Conservation (phyloP, 1,140 invertebrate species). For the Listronotus bonariensis region DNA sequence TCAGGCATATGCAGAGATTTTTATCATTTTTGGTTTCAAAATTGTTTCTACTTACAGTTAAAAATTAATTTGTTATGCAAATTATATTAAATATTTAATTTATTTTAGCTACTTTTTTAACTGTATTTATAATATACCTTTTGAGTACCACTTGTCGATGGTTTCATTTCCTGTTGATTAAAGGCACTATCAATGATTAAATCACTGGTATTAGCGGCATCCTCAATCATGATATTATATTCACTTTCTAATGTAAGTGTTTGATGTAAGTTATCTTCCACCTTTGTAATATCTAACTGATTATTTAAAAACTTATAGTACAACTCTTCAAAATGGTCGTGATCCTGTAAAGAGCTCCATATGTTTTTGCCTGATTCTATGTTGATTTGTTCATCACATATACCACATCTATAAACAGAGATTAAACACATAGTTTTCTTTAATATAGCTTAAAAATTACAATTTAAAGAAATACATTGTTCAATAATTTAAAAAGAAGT, state of each 20-base stretch:
- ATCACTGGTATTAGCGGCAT: neutral
- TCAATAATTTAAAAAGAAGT: neutral
- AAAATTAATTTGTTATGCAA: too few species aligned
- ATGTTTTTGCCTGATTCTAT: constrained; percentile 30
- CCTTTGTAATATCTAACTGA: constrained; percentile 11
- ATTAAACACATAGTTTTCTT: neutral
- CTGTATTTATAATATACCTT: neutral
- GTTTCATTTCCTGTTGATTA: constrained; percentile 22
- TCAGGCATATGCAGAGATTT: too few species aligned
- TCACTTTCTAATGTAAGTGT: constrained; percentile 9
- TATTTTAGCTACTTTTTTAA: too few species aligned
- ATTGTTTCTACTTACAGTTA: too few species aligned
- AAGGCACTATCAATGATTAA: constrained; percentile 30
- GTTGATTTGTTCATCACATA: constrained; percentile 36
- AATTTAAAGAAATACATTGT: neutral
- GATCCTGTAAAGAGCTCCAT: constrained; percentile 39
- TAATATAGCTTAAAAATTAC: neutral
- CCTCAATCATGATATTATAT: neutral
- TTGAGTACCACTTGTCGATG: neutral
- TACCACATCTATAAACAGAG: constrained; percentile 26
- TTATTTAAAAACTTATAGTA: constrained; percentile 32
- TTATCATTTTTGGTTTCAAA: too few species aligned
- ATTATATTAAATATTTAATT: too few species aligned
- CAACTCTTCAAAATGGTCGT: constrained; percentile 43
- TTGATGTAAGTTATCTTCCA: neutral